Percentiles rank a stretch among this genome's conserved stretches.
Evolutionary conservation across 2,797 vertebrate genomes (phyloP).

Genomic region (Sparidentex hasta): DNA sequence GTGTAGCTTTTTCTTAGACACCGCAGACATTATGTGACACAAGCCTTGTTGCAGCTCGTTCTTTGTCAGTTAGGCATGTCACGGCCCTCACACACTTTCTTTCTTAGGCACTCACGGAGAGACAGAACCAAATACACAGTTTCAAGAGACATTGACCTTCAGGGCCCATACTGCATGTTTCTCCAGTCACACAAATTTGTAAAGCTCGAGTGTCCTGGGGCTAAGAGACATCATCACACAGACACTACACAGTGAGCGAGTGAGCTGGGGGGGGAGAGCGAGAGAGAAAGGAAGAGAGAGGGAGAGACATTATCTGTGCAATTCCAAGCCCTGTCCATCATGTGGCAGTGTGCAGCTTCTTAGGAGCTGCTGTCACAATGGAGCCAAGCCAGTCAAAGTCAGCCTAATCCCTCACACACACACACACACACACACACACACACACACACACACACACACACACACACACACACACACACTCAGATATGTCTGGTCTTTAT

Average conservation of each 20-base stretch:
- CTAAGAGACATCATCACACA: slow-evolving; percentile 58
- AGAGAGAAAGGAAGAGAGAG: slow-evolving; percentile 25
- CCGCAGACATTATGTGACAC: too few species aligned
- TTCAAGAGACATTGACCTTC: slow-evolving; percentile 61
- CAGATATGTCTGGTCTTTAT: slow-evolving; percentile 85
- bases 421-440: slow-evolving; percentile 32
- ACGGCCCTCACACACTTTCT: neutral
- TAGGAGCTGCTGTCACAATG: slow-evolving; percentile 73
- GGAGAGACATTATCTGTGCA: slow-evolving; percentile 71
- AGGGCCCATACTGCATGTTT: slow-evolving; percentile 48
- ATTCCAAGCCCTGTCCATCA: slow-evolving; percentile 79
- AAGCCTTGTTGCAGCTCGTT: neutral
- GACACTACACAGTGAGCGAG: slow-evolving; percentile 16
- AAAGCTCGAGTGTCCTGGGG: slow-evolving; percentile 55
- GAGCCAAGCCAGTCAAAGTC: slow-evolving; percentile 79
- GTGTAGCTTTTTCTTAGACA: too few species aligned
- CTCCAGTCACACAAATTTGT: slow-evolving; percentile 62
- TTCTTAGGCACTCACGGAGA: slow-evolving; percentile 8
- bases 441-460: slow-evolving; percentile 31
- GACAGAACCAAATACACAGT: slow-evolving; percentile 37
- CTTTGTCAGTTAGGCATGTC: neutral
- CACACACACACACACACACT: slow-evolving; percentile 43
- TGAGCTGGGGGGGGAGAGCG: slow-evolving; percentile 10
- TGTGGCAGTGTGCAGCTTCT: slow-evolving; percentile 85
- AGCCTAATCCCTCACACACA: slow-evolving; percentile 65